Percentiles rank a stretch among this genome's conserved stretches.
Conservation (phyloP, 1,140 invertebrate species). For the Solenopsis fugax region DNA sequence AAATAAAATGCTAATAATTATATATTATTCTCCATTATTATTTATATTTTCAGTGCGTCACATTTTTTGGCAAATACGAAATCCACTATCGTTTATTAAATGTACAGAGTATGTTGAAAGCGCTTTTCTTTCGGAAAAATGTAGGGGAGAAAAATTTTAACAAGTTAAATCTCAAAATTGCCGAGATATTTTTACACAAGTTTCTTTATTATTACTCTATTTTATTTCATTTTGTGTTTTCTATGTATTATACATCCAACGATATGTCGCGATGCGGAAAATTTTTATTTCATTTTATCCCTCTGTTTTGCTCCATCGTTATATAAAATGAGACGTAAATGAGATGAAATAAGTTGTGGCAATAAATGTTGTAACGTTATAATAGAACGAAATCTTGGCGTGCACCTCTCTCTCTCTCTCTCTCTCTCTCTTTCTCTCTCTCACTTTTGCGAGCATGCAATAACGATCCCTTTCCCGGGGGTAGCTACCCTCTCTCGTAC, state of each 20-base stretch:
- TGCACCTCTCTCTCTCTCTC: constrained; percentile 36
- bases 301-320: neutral
- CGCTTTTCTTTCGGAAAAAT: neutral
- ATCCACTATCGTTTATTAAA: neutral
- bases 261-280: neutral
- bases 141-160: neutral
- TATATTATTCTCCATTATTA: neutral
- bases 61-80: neutral
- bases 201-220: constrained; percentile 19
- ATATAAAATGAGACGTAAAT: constrained; percentile 25
- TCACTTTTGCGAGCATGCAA: constrained; percentile 39
- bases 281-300: constrained; percentile 10
- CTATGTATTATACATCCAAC: neutral
- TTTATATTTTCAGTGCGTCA: neutral
- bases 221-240: neutral
- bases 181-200: constrained; percentile 1
- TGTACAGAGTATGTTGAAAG: neutral
- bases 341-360: constrained; percentile 41
- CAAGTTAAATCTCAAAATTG: constrained; percentile 4
- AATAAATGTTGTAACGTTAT: constrained; percentile 38
- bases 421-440: constrained; percentile 37
- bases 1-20: neutral
- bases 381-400: constrained; percentile 52
- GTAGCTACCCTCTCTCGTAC: constrained; percentile 72
- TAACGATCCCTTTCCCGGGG: constrained; percentile 58